phyloP scores from a whole-genome alignment of 1,140 invertebrate genomes.

The Frieseomelitta varia region DNA sequence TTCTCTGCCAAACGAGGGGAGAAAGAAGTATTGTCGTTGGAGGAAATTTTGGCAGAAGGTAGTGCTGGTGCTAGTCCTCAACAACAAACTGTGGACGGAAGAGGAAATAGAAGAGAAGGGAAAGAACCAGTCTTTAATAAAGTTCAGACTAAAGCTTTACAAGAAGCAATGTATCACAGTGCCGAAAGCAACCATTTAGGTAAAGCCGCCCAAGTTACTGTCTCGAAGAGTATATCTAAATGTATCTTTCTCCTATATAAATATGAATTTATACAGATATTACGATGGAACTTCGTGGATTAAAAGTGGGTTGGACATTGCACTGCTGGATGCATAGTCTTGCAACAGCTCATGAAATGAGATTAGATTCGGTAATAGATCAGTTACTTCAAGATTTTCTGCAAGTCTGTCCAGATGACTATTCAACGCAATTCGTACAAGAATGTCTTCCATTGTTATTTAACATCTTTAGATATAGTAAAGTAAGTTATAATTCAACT shows the following conservation, averaged over 20 bases:
- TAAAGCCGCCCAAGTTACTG: conserved; percentile 72
- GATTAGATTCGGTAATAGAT: conserved; percentile 93
- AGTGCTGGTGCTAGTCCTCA: conserved; percentile 76
- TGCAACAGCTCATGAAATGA: conserved; percentile 90
- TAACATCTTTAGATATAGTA: conserved; percentile 94
- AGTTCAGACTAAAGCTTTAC: conserved; percentile 91
- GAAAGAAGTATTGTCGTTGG: conserved; percentile 91
- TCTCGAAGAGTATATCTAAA: background rate
- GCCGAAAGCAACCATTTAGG: conserved; percentile 94
- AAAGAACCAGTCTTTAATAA: conserved; percentile 88
- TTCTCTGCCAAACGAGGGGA: conserved; percentile 84
- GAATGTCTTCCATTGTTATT: conserved; percentile 94
- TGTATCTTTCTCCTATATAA: background rate
- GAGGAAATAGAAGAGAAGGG: conserved; percentile 79
- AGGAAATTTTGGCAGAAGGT: conserved; percentile 95
- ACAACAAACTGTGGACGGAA: conserved; percentile 72
- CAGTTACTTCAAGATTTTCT: conserved; percentile 95
- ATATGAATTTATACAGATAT: conserved; percentile 84
- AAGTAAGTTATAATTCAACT: conserved; percentile 83
- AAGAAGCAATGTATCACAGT: conserved; percentile 96
- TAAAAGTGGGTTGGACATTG: conserved; percentile 93
- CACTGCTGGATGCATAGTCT: conserved; percentile 96
- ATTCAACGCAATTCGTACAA: conserved; percentile 93
- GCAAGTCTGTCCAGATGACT: conserved; percentile 92
- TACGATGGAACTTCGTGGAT: conserved; percentile 90